A percentile compares a stretch with the other conserved stretches of the same genome.
Evolutionary conservation across 2,797 vertebrate genomes (phyloP).

Genomic region (Falco biarmicus): DNA sequence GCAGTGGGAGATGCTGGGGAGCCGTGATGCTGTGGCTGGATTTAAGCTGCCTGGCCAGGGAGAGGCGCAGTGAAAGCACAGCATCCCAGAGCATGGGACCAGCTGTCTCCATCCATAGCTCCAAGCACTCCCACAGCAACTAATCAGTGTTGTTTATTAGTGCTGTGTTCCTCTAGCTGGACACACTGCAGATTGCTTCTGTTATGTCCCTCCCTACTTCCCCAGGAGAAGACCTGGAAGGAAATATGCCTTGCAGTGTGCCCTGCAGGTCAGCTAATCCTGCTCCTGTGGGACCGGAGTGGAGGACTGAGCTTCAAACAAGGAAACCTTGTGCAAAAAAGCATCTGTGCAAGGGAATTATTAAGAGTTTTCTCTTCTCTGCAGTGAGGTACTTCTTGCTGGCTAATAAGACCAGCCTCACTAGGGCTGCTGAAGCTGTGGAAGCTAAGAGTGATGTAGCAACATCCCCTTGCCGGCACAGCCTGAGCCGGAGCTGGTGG

Average conservation of each 20-base stretch:
- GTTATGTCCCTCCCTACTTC: accelerated
- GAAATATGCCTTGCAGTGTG: background rate
- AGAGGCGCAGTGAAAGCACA: accelerated
- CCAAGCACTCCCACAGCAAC: background rate
- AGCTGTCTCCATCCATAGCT: background rate
- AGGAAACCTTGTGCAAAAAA: background rate
- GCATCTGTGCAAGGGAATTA: background rate
- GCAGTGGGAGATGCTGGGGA: accelerated
- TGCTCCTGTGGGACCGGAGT: background rate
- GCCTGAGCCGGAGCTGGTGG: background rate
- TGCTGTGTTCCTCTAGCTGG: background rate
- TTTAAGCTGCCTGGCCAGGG: background rate
- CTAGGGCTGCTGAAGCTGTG: background rate
- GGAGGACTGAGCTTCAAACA: background rate
- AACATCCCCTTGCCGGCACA: accelerated
- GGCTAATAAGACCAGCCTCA: background rate
- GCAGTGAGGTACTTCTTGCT: background rate
- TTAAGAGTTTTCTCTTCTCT: background rate
- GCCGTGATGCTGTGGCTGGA: accelerated
- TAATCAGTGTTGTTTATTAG: background rate
- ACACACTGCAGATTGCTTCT: background rate
- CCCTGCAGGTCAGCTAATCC: background rate
- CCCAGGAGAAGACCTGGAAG: background rate
- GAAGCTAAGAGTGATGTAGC: background rate
- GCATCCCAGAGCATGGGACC: background rate